These are phyloP conservation scores for Chelmon rostratus DNA, from an alignment of 2,797 vertebrate species.

Conservation along the genomic window DNA sequence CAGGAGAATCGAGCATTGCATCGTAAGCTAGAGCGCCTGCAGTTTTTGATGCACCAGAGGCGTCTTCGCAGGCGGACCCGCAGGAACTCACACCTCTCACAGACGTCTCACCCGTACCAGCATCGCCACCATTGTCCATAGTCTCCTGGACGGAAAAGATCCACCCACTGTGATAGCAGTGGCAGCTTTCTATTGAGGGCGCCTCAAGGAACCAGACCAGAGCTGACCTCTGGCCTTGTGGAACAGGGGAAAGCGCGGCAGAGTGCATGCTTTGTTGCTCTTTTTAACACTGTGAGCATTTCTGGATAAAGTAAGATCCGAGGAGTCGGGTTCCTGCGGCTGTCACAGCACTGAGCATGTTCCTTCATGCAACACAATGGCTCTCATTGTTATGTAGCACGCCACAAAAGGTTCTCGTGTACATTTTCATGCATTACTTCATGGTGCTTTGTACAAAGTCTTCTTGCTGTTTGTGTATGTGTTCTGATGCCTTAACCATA, in stretches of 20 bases:
- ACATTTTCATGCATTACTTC: constrained; percentile 25
- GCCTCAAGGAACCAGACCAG: constrained; percentile 84
- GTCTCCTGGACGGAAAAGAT: constrained; percentile 70
- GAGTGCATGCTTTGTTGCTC: constrained; percentile 1
- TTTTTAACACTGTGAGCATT: constrained; percentile 25
- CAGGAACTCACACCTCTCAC: constrained; percentile 83
- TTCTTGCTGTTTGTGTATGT: constrained; percentile 31
- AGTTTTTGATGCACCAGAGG: constrained; percentile 92
- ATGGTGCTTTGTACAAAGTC: constrained; percentile 37
- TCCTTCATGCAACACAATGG: constrained; percentile 12
- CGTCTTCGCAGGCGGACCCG: constrained; percentile 88
- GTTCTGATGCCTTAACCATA: constrained; percentile 65
- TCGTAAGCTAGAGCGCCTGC: constrained; percentile 92
- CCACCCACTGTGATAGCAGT: constrained; percentile 84
- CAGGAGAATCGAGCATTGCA: constrained; percentile 92
- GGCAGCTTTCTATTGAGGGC: constrained; percentile 79
- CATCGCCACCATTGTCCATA: constrained; percentile 55
- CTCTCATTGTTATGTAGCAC: constrained; percentile 49
- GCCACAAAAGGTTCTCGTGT: constrained; percentile 15
- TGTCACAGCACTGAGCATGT: constrained; percentile 34
- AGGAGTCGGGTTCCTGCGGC: constrained; percentile 18
- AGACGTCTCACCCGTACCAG: constrained; percentile 62
- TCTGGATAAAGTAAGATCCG: constrained; percentile 26
- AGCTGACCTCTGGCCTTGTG: constrained; percentile 88
- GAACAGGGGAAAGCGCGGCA: constrained; percentile 38